Conservation (phyloP, 2,797 vertebrate genomes). For the Peromyscus nudipes region DNA sequence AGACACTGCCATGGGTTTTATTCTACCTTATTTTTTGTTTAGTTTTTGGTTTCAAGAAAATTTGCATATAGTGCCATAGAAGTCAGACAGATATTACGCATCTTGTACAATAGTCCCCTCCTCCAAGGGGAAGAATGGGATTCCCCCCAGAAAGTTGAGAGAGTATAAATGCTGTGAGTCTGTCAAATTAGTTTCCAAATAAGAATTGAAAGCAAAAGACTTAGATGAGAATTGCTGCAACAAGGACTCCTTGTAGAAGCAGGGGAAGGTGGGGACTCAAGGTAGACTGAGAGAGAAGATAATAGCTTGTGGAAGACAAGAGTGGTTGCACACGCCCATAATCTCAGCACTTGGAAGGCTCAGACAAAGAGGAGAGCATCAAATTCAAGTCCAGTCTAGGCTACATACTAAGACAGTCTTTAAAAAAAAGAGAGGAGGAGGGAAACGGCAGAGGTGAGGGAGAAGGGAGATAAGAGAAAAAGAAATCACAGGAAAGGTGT, state of each 20-base stretch:
- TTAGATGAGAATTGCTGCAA: background rate
- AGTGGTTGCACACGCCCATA: background rate
- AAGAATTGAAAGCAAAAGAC: constrained; percentile 17
- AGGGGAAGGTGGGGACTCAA: background rate
- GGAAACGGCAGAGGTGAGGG: background rate
- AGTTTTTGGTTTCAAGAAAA: constrained; percentile 37
- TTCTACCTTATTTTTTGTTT: background rate
- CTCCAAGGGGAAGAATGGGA: background rate
- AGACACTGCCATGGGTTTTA: background rate
- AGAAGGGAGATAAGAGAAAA: background rate
- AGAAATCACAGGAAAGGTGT: background rate
- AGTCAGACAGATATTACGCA: background rate
- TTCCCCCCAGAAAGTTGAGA: background rate
- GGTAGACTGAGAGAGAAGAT: background rate
- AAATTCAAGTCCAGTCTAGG: background rate
- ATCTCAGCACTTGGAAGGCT: background rate
- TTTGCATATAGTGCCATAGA: background rate
- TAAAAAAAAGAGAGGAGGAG: background rate
- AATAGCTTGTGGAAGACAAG: background rate
- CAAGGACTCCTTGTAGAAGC: background rate
- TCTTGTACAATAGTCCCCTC: background rate
- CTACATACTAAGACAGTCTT: background rate
- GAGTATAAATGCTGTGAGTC: background rate
- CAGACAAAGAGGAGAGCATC: background rate
- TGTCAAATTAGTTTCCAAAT: background rate